These are phyloP conservation scores for Edolisoma coerulescens DNA, from an alignment of 2,113 vertebrate species.

Conservation along the genomic window DNA sequence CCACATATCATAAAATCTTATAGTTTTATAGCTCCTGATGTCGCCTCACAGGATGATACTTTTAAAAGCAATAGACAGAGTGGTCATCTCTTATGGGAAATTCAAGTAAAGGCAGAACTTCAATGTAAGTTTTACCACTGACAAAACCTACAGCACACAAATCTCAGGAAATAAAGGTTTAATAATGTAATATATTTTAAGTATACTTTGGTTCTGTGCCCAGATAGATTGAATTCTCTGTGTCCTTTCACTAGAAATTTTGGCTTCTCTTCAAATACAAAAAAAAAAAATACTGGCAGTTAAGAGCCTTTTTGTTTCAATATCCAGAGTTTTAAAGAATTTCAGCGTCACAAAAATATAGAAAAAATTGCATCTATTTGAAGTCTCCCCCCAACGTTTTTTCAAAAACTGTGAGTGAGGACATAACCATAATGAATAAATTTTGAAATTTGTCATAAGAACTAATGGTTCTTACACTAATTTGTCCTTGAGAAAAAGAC, in stretches of 20 bases:
- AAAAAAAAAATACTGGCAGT: neutral
- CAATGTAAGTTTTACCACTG: neutral
- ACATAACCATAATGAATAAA: neutral
- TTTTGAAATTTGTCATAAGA: neutral
- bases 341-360: neutral
- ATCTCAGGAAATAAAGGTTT: neutral
- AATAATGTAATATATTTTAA: neutral
- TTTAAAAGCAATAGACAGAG: neutral
- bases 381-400: accelerated
- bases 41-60: neutral
- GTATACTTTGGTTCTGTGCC: neutral
- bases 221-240: neutral
- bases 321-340: neutral
- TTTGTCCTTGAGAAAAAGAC: neutral
- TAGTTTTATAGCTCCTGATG: neutral
- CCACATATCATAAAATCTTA: neutral
- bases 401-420: neutral
- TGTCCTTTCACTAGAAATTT: neutral
- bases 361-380: neutral
- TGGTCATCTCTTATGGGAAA: neutral
- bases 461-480: neutral
- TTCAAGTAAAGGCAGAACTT: neutral
- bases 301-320: neutral
- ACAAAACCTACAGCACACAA: neutral
- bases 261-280: neutral